Evolutionary conservation across 2,797 vertebrate genomes (phyloP), one percentile per base, ranked within the genome.

Genomic region (Telmatherina bonti): DNA sequence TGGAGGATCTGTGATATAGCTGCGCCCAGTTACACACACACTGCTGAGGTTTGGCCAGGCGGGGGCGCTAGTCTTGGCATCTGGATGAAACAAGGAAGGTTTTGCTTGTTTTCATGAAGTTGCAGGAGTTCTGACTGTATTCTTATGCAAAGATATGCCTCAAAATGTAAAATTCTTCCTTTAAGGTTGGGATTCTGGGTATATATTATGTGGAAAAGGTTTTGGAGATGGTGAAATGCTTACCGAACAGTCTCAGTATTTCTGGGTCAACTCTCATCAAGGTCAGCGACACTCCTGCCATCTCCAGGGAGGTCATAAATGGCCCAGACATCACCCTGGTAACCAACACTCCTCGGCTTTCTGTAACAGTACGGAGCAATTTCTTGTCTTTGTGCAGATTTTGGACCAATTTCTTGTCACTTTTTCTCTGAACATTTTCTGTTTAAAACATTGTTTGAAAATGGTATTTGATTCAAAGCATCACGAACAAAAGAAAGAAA

Each of bases 291-390:
- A 97, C 72, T 7, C 97, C 97, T 0, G 95, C 93, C 98, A 99
- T 99, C 86, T 99, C 97, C 89, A 99, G 87, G 0, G 97, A 96
- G 0, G 97, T 98, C 96, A 99, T 98, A 88, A 98, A 99, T 1
- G 94, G 92, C 4, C 97, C 98, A 18, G 96, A 94, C 85, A 97
- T 92, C 63, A 93, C 95, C 55, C 97, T 93, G 80, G 91, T 82
- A 0, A 98, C 89, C 62, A 33, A 53, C 29, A 97, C 22, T 0
- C 95, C 93, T 0, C 91, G 93, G 41, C 24, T 85, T 86, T 97
- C 97, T 99, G 92, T 0, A 54, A 82, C 45, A 62, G 16, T 7
- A 5, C 60, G 51, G 55, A 26, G 1, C 13, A 7, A 24, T 68
- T 10, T 54, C 10, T 26, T 38, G 1, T 38, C 15, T 38, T 38